A percentile compares a stretch with the other conserved stretches of the same genome.
These are phyloP conservation scores for Bugulina stolonifera DNA, from an alignment of 2,888 invertebrate genomes.

Conservation along the genomic window DNA sequence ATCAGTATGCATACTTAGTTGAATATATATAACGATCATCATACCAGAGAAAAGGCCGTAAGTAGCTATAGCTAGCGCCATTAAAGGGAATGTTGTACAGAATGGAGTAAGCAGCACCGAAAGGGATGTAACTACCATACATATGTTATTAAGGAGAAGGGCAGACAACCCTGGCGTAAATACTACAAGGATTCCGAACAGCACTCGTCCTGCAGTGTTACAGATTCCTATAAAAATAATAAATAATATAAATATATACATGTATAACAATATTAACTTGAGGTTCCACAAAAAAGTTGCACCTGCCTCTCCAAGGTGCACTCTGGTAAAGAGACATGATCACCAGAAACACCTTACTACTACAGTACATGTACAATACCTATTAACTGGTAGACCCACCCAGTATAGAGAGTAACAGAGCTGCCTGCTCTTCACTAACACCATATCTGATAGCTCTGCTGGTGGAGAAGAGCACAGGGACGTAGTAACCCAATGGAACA, in stretches of 20 bases:
- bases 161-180: constrained; percentile 66
- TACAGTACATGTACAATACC: constrained; percentile 58
- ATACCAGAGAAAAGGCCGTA: neutral
- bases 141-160: constrained; percentile 80
- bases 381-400: constrained; percentile 60
- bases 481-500: constrained; percentile 45
- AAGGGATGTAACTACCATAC: constrained; percentile 77
- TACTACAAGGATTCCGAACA: constrained; percentile 77
- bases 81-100: constrained; percentile 69
- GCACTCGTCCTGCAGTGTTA: constrained; percentile 68
- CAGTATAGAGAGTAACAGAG: constrained; percentile 53
- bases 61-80: constrained; percentile 55
- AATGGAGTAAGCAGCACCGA: constrained; percentile 78
- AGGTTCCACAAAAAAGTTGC: too few relatives aligned
- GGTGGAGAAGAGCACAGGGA: constrained; percentile 47
- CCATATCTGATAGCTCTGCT: constrained; percentile 37
- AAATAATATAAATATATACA: neutral
- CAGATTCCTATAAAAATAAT: neutral
- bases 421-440: constrained; percentile 53
- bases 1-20: too few relatives aligned
- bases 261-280: too few relatives aligned
- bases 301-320: too few relatives aligned
- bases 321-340: too few relatives aligned
- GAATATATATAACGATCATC: too few relatives aligned
- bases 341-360: neutral